phyloP scores from a whole-genome alignment of 2,888 invertebrate species.

The Apotomis capreana region DNA sequence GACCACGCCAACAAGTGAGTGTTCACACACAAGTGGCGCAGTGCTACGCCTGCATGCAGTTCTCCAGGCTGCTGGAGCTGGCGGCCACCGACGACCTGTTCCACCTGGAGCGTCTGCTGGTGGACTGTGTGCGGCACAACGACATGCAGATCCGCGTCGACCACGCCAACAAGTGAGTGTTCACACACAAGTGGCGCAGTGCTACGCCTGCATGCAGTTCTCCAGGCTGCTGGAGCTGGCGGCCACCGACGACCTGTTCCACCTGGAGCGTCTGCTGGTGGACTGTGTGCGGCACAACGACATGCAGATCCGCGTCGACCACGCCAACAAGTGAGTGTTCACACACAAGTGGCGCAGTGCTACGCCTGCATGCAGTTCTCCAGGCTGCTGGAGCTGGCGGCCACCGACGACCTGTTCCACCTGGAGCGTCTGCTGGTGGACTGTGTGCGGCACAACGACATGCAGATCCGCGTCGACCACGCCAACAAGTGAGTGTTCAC shows the following conservation, averaged over 20 bases:
- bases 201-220: slow-evolving; percentile 97
- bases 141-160: slow-evolving; percentile 97
- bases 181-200: slow-evolving; percentile 90
- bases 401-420: slow-evolving; percentile 93
- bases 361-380: slow-evolving; percentile 75
- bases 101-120: slow-evolving; percentile 95
- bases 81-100: slow-evolving; percentile 94
- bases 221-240: slow-evolving; percentile 92
- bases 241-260: slow-evolving; percentile 93
- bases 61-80: slow-evolving; percentile 91
- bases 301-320: slow-evolving; percentile 95
- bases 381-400: slow-evolving; percentile 50
- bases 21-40: slow-evolving; percentile 88
- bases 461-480: slow-evolving; percentile 95
- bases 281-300: slow-evolving; percentile 98
- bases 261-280: slow-evolving; percentile 95
- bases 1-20: slow-evolving; percentile 88
- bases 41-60: slow-evolving; percentile 97
- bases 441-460: slow-evolving; percentile 96
- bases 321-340: slow-evolving; percentile 84
- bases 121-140: slow-evolving; percentile 97
- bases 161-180: slow-evolving; percentile 85
- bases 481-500: slow-evolving; percentile 82
- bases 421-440: slow-evolving; percentile 97
- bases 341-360: slow-evolving; percentile 2